phyloP scores from a whole-genome alignment of 2,888 invertebrate genomes.

The Yponomeuta cagnagella region DNA sequence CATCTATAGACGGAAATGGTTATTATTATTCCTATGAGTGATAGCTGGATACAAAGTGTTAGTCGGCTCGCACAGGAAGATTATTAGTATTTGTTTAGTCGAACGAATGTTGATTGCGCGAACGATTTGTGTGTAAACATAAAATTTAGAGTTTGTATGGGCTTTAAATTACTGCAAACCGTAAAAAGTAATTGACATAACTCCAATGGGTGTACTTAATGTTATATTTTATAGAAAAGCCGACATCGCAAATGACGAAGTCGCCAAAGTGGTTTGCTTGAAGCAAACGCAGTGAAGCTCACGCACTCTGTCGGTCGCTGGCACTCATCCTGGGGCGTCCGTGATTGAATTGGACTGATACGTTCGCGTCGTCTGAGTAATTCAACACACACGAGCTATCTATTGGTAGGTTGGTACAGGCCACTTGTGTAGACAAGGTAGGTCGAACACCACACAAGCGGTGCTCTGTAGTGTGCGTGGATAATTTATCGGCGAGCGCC shows the following conservation, averaged over 20 bases:
- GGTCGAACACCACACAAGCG: not conserved
- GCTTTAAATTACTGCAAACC: not conserved
- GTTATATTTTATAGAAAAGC: not conserved
- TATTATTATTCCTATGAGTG: not conserved
- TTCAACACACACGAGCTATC: conserved; percentile 3
- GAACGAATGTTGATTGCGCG: not conserved
- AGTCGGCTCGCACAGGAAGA: not conserved
- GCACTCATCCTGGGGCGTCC: conserved; percentile 15
- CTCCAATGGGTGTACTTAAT: not conserved
- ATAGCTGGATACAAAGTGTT: not conserved
- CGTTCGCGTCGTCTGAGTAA: conserved; percentile 25
- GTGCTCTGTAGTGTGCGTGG: conserved; percentile 38
- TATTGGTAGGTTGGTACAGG: not conserved
- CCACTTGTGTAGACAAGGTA: not conserved
- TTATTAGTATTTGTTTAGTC: not conserved
- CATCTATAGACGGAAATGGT: conserved; percentile 6
- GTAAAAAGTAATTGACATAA: not conserved
- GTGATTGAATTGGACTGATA: conserved; percentile 30
- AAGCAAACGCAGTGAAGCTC: not conserved
- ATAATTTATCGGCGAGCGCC: conserved; percentile 53
- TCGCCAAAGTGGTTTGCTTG: not conserved
- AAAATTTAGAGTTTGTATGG: not conserved
- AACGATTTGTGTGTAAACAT: not conserved
- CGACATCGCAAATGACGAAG: not conserved
- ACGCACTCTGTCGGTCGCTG: not conserved